Evolutionary conservation across 2,797 vertebrate species (phyloP).

Genomic region (Platyrinchus mystaceus): DNA sequence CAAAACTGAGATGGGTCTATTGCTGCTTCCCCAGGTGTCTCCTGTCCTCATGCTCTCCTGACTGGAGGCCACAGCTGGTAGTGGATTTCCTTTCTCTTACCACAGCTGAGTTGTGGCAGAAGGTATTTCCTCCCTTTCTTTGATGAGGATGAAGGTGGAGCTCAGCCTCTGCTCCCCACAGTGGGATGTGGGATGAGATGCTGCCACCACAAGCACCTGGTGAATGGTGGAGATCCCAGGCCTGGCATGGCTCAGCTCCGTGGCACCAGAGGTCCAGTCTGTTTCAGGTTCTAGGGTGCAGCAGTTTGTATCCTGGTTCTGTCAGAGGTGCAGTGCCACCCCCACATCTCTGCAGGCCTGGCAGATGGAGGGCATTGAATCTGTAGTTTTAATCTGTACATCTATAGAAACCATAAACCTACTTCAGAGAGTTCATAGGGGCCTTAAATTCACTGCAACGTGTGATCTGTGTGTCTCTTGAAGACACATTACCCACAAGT

Average conservation of each 20-base stretch:
- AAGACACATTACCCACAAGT: neutral
- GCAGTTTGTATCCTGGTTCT: fast-evolving
- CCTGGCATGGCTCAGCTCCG: neutral
- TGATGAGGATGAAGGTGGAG: neutral
- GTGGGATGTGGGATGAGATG: neutral
- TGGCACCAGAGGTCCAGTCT: fast-evolving
- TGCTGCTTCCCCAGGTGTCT: fast-evolving
- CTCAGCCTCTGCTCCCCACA: neutral
- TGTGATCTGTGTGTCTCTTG: neutral
- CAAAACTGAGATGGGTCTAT: neutral
- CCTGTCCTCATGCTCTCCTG: neutral
- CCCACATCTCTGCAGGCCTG: neutral
- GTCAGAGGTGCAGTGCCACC: neutral
- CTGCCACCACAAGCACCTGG: neutral
- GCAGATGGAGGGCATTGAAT: neutral
- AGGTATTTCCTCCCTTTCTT: neutral
- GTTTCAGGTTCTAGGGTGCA: neutral
- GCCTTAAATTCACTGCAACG: fast-evolving
- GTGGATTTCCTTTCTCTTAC: neutral
- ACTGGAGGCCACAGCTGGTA: neutral
- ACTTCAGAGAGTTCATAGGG: neutral
- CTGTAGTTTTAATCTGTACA: neutral
- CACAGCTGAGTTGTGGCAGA: neutral
- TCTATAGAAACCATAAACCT: neutral
- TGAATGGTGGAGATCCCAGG: neutral